Conservation (phyloP, 2,888 invertebrate genomes). For the Chymomyza fuscimana region DNA sequence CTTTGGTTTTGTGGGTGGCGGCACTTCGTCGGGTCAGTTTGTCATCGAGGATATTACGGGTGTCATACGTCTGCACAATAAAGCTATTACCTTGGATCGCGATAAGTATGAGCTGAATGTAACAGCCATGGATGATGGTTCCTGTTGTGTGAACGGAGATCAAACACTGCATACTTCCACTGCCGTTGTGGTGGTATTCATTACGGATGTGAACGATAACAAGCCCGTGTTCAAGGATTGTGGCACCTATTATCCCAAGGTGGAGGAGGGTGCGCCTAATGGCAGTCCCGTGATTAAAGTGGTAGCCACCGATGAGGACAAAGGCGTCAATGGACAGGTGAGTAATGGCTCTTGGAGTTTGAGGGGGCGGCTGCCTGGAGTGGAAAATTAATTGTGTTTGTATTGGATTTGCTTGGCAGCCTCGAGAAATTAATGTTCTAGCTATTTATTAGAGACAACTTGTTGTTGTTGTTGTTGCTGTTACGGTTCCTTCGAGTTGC, state of each 20-base stretch:
- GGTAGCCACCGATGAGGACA: constrained; percentile 96
- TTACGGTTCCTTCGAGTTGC: not conserved
- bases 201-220: constrained; percentile 98
- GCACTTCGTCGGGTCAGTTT: constrained; percentile 94
- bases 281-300: constrained; percentile 96
- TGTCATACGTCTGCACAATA: constrained; percentile 93
- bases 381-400: not conserved
- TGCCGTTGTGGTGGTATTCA: constrained; percentile 96
- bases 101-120: constrained; percentile 98
- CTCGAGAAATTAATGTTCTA: not conserved
- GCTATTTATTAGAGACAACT: not conserved
- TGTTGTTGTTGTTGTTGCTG: not conserved
- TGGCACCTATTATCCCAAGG: constrained; percentile 94
- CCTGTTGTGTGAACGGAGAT: constrained; percentile 95
- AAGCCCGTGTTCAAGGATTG: constrained; percentile 98
- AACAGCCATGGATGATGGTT: constrained; percentile 98
- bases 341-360: constrained; percentile 18
- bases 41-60: constrained; percentile 97
- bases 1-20: constrained; percentile 94
- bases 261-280: constrained; percentile 95
- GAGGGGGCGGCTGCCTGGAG: too few relatives aligned
- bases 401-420: not conserved
- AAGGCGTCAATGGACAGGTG: constrained; percentile 94
- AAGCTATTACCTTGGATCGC: constrained; percentile 91
- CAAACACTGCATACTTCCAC: constrained; percentile 94